Conservation (phyloP, 2,888 invertebrate genomes). For the Oscheius onirici region DNA sequence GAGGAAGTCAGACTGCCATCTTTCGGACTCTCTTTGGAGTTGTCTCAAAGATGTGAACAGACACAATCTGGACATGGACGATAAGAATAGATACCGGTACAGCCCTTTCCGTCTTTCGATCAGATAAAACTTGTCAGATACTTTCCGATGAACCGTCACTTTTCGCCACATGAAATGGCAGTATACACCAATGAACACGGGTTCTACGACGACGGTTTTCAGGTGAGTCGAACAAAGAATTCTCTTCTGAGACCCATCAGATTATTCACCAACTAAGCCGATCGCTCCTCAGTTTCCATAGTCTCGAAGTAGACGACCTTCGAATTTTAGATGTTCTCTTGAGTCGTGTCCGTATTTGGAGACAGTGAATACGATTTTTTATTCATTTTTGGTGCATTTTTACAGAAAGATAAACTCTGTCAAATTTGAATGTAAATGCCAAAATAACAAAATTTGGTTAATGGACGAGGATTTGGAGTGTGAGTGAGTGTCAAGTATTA, state of each 20-base stretch:
- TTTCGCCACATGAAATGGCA: conserved; percentile 12
- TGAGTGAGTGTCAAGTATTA: not conserved
- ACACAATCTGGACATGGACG: conserved; percentile 5
- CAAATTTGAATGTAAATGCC: no score
- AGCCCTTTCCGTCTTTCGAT: no score
- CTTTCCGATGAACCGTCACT: conserved; percentile 26
- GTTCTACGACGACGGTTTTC: conserved; percentile 16
- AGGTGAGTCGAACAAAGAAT: conserved; percentile 1
- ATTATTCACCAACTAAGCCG: conserved; percentile 21
- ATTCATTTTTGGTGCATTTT: no score
- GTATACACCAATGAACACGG: conserved; percentile 5
- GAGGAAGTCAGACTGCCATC: not conserved
- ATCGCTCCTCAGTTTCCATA: conserved; percentile 15
- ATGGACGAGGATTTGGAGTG: not conserved
- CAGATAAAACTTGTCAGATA: conserved; percentile 2
- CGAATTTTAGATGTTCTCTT: conserved; percentile 14
- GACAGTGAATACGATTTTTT: not conserved
- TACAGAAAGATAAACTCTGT: no score
- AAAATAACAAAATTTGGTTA: not conserved
- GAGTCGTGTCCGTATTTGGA: conserved; percentile 14
- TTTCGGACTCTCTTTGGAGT: not conserved
- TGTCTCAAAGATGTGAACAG: conserved; percentile 5
- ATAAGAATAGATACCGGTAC: conserved; percentile 6
- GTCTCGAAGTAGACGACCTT: conserved; percentile 16
- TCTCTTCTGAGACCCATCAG: not conserved